Percentiles rank a stretch among this genome's conserved stretches.
Evolutionary conservation across 2,113 vertebrate species (phyloP).

Genomic region (Morone saxatilis): DNA sequence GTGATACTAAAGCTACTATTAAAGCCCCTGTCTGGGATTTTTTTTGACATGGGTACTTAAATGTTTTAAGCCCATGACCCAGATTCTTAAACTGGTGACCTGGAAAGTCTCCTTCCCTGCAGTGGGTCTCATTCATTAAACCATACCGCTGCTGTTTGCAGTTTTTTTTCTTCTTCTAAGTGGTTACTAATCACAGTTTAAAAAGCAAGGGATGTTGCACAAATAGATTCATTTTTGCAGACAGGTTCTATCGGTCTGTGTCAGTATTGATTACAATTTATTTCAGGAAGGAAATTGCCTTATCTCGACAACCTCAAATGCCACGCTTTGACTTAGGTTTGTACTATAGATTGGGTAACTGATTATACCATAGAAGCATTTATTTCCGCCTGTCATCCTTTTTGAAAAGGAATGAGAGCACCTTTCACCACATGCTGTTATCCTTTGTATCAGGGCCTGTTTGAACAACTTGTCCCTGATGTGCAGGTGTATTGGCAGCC

Average conservation of each 20-base stretch:
- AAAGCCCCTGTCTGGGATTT: slow-evolving; percentile 34
- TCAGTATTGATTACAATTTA: slow-evolving; percentile 42
- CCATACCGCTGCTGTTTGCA: slow-evolving; percentile 10
- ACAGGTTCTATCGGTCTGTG: slow-evolving; percentile 23
- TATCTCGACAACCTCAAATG: slow-evolving; percentile 39
- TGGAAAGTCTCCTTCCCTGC: slow-evolving; percentile 27
- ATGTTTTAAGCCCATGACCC: slow-evolving; percentile 55
- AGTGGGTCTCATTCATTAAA: slow-evolving; percentile 25
- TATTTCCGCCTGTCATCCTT: slow-evolving; percentile 32
- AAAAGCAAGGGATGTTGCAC: slow-evolving; percentile 7
- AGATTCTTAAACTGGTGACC: slow-evolving; percentile 40
- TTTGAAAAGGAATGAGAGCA: slow-evolving; percentile 39
- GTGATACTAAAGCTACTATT: slow-evolving; percentile 57
- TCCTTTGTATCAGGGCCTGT: slow-evolving; percentile 38
- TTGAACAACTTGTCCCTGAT: slow-evolving; percentile 48
- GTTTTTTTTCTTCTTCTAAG: neutral
- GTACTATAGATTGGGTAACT: slow-evolving; percentile 21
- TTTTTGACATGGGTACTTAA: slow-evolving; percentile 53
- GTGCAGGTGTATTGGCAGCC: slow-evolving; percentile 20
- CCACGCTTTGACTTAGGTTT: slow-evolving; percentile 30
- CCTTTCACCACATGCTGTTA: slow-evolving; percentile 27
- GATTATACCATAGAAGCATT: slow-evolving; percentile 46
- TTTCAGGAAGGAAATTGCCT: slow-evolving; percentile 47
- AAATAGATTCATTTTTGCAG: slow-evolving; percentile 17
- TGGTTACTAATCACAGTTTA: slow-evolving; percentile 5